Evolutionary conservation across 1,140 invertebrate genomes (phyloP).

Genomic region (Acyrthosiphon pisum): DNA sequence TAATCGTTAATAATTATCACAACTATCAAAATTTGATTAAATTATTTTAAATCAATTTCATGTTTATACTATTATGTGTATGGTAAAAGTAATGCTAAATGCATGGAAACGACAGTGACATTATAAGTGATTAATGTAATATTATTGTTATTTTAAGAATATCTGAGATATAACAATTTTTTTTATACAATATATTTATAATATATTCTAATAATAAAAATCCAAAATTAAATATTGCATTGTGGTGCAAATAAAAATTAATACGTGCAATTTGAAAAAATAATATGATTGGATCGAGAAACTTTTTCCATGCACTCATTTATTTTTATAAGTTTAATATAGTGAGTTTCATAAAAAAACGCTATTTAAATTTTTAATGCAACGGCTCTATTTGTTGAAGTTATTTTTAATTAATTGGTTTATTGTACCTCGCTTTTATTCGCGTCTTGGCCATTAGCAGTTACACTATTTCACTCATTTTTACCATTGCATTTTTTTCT

Average conservation of each 20-base stretch:
- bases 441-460: conserved; percentile 17
- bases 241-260: not conserved
- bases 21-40: not conserved
- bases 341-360: not conserved
- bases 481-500: not conserved
- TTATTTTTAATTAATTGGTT: conserved; percentile 47
- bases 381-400: not conserved
- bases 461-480: conserved; percentile 19
- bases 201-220: not conserved
- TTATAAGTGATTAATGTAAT: not conserved
- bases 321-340: not conserved
- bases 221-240: not conserved
- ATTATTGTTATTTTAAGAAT: not conserved
- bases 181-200: not conserved
- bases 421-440: conserved; percentile 23
- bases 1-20: not conserved
- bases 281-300: not conserved
- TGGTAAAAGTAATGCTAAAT: not conserved
- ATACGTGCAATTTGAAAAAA: not conserved
- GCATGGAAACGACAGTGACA: not conserved
- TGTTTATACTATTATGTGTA: not conserved
- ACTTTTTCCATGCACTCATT: not conserved
- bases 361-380: conserved; percentile 7
- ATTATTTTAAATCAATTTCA: not conserved
- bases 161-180: not conserved